A percentile compares a stretch with the other conserved stretches of the same genome.
Conservation (phyloP, 2,888 invertebrate species). For the Phyllotreta striolata region DNA sequence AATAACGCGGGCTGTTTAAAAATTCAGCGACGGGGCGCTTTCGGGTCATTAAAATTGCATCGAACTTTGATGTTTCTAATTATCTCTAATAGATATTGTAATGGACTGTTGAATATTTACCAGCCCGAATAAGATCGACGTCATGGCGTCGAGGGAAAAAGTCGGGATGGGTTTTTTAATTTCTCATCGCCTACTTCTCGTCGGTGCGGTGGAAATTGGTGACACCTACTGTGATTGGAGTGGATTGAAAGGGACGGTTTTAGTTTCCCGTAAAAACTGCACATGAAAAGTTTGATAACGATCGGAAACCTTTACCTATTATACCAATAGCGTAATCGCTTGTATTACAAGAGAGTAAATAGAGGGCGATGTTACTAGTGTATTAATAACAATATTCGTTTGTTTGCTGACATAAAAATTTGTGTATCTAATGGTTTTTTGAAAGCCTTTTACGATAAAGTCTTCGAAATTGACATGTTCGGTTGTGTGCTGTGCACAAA, state of each 20-base stretch:
- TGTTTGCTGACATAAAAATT: slow-evolving; percentile 12
- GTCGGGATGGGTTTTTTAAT: slow-evolving; percentile 1
- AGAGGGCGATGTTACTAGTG: slow-evolving; percentile 2
- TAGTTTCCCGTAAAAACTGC: too few relatives aligned
- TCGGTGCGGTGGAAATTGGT: too few relatives aligned
- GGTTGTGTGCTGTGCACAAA: not conserved
- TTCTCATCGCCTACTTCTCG: not conserved
- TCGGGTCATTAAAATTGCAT: slow-evolving; percentile 58
- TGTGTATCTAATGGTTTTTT: slow-evolving; percentile 8
- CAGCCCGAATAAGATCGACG: slow-evolving; percentile 13
- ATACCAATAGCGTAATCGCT: too few relatives aligned
- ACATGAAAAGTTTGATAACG: too few relatives aligned
- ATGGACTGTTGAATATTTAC: slow-evolving; percentile 51
- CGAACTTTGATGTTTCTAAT: slow-evolving; percentile 57
- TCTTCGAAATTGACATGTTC: slow-evolving; percentile 4
- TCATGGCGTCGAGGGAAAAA: slow-evolving; percentile 5
- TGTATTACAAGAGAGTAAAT: not conserved
- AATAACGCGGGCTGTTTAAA: slow-evolving; percentile 48
- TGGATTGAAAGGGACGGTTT: too few relatives aligned
- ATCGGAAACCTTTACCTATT: too few relatives aligned
- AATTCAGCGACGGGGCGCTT: slow-evolving; percentile 53
- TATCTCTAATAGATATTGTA: slow-evolving; percentile 54
- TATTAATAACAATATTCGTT: not conserved
- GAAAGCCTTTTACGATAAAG: slow-evolving; percentile 11
- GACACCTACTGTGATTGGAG: too few relatives aligned